Evolutionary conservation across 2,888 invertebrate species (phyloP).

Genomic region (Carabus problematicus): DNA sequence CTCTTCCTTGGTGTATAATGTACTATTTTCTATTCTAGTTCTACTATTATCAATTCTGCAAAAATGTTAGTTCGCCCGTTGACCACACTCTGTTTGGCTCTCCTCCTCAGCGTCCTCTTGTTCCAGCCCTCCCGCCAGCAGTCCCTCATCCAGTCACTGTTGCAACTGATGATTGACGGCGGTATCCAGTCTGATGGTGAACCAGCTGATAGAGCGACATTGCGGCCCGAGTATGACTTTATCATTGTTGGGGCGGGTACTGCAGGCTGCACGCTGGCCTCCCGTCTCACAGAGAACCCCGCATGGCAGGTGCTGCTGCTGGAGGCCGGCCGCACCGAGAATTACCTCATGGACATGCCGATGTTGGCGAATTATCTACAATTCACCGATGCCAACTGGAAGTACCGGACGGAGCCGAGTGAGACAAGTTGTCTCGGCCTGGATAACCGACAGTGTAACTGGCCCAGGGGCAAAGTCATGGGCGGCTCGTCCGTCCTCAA

Average conservation of each 20-base stretch:
- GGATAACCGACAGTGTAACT: conserved; percentile 76
- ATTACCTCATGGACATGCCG: conserved; percentile 77
- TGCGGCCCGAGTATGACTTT: conserved; percentile 72
- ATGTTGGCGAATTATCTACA: conserved; percentile 77
- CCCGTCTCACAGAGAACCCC: conserved; percentile 73
- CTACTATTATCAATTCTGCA: too few species aligned
- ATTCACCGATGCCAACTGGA: conserved; percentile 78
- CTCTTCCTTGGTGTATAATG: too few species aligned
- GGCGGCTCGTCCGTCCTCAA: conserved; percentile 85
- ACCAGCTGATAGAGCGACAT: conserved; percentile 62
- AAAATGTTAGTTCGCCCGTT: too few species aligned
- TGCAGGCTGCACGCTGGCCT: conserved; percentile 79
- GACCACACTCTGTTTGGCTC: too few species aligned
- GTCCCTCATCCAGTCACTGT: conserved; percentile 59
- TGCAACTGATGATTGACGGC: conserved; percentile 65
- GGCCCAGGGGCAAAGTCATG: conserved; percentile 77
- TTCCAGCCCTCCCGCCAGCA: conserved; percentile 35
- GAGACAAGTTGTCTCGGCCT: conserved; percentile 68
- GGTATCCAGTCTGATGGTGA: conserved; percentile 62
- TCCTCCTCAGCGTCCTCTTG: too few species aligned
- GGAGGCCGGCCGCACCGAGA: conserved; percentile 61
- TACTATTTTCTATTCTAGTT: too few species aligned
- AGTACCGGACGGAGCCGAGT: conserved; percentile 80
- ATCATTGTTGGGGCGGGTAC: conserved; percentile 82
- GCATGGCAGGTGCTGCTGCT: conserved; percentile 66